phyloP scores from a whole-genome alignment of 2,797 vertebrate species.

The Steatocranus sp. region DNA sequence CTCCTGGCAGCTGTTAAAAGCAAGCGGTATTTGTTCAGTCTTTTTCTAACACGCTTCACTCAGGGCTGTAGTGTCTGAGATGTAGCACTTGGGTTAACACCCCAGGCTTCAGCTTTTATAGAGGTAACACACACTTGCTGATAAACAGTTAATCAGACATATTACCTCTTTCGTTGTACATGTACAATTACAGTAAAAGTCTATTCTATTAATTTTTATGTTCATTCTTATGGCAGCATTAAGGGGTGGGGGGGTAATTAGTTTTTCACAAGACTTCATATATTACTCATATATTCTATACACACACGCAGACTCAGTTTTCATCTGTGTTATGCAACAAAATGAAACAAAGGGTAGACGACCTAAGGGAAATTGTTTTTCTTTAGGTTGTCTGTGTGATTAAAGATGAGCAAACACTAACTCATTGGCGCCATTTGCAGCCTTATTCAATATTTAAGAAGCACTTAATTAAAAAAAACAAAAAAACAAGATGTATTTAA shows the following conservation, averaged over 20 bases:
- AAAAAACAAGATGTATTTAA: rapidly evolving
- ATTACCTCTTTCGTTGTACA: neutral
- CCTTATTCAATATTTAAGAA: neutral
- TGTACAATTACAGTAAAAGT: neutral
- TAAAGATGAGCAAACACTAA: neutral
- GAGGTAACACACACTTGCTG: neutral
- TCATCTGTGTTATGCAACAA: neutral
- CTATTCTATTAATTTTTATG: neutral
- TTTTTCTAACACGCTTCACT: neutral
- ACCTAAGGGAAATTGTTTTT: neutral
- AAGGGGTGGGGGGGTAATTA: neutral
- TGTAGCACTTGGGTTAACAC: neutral
- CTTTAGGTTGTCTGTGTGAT: neutral
- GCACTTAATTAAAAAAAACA: rapidly evolving
- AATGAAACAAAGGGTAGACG: neutral
- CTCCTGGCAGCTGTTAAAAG: neutral
- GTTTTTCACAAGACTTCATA: neutral
- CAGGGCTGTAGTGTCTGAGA: neutral
- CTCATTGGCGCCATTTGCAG: neutral
- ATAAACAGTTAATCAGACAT: neutral
- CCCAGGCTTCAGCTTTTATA: neutral
- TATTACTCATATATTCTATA: neutral
- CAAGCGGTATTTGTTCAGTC: neutral
- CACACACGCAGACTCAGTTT: neutral
- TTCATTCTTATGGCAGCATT: neutral